A percentile compares a stretch with the other conserved stretches of the same genome.
Conservation (phyloP, 2,797 vertebrate genomes). For the Amblyopsis hoosieri region DNA sequence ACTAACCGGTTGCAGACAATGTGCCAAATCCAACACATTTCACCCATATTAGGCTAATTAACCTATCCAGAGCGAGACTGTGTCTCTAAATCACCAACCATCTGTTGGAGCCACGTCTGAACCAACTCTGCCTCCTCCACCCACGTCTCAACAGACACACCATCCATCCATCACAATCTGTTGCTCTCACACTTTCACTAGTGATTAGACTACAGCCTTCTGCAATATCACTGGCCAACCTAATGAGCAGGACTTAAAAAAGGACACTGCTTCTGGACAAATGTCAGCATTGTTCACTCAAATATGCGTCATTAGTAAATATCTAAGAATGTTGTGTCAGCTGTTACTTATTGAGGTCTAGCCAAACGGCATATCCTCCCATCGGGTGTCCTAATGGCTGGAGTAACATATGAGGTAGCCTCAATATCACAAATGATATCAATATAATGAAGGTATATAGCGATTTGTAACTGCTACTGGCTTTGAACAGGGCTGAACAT, state of each 20-base stretch:
- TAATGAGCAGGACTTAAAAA: conserved; percentile 35
- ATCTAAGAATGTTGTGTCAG: conserved; percentile 9
- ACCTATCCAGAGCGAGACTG: conserved; percentile 69
- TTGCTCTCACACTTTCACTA: conserved; percentile 35
- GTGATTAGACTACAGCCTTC: conserved; percentile 39
- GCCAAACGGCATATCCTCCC: not conserved
- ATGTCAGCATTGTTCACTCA: conserved; percentile 21
- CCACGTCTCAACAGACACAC: conserved; percentile 63
- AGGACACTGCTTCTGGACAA: conserved; percentile 24
- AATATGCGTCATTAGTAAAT: not conserved
- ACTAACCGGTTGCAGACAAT: conserved; percentile 47
- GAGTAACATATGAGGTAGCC: not conserved
- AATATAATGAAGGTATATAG: not conserved
- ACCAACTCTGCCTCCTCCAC: conserved; percentile 62
- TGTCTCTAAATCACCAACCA: conserved; percentile 73
- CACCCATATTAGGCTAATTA: conserved; percentile 77
- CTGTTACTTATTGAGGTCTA: conserved; percentile 15
- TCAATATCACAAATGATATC: conserved; percentile 3
- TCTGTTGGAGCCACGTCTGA: conserved; percentile 67
- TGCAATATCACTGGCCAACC: conserved; percentile 33
- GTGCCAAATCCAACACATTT: conserved; percentile 69
- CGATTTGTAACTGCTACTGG: conserved; percentile 12
- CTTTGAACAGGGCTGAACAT: not conserved
- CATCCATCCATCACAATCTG: conserved; percentile 75
- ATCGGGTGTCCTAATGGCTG: conserved; percentile 7